Evolutionary conservation across 92 coral and sea anemone species (phyloP), one percentile per base, ranked within the genome.

Genomic region (Phenganax marumi): DNA sequence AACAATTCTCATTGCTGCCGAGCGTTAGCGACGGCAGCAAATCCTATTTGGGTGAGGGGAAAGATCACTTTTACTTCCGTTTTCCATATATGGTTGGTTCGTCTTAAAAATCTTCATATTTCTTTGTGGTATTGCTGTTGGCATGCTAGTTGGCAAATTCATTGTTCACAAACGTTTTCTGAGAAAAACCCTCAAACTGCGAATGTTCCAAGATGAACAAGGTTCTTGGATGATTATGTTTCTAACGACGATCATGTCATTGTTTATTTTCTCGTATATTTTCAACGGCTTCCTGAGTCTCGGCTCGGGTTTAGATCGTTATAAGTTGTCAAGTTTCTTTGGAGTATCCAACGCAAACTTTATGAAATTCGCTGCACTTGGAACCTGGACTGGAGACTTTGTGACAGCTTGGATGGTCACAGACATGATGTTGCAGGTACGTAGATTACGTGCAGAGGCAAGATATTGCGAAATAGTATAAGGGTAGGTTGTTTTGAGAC

Each of bases 321-420:
- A 95, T 75, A 79, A 91, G 22, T 73, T 95, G 14, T 90, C 98
- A 0, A 74, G 88, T 18, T 91, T 85, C 58, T 82, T 95, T 26
- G 95, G 97, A 9, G 74, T 91, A 52, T 87, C 89, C 77, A 95
- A 95, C 70, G 92, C 89, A 73, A 92, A 91, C 10, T 95, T 95
- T 72, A 95, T 95, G 98, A 95, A 92, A 83, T 92, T 92, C n/a
- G 98, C 98, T 16, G 98, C 88, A 10, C 61, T 95, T 71, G 98
- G 98, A 26, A 95, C 98, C 12, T 95, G 98, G 98, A 95, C 90
- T 91, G 98, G 98, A 16, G 98, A 95, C 75, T 95, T 95, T 86
- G 93, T 95, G 21, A 95, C 98, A 12, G 98, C 98, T 14, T 95
- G 98, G 98, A 95, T 95, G 98, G 98, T 95, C 43, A 95, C 98